Percentiles rank a stretch among this genome's conserved stretches.
These are phyloP conservation scores for Maccullochella peelii DNA, from an alignment of 2,113 vertebrate species.

Conservation along the genomic window DNA sequence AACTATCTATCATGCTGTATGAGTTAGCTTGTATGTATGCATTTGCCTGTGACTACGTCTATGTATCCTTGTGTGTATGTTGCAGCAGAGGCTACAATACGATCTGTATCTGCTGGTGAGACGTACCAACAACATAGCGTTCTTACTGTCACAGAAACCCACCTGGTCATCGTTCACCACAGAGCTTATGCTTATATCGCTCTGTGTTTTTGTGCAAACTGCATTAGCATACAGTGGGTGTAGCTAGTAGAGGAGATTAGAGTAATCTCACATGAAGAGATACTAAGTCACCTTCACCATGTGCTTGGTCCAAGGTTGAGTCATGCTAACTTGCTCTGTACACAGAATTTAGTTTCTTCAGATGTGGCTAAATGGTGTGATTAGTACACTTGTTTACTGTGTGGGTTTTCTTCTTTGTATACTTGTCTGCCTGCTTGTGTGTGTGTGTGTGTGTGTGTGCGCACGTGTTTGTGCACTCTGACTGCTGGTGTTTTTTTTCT, in stretches of 20 bases:
- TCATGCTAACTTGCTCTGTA: constrained; percentile 27
- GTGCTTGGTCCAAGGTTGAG: constrained; percentile 47
- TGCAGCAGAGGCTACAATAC: constrained; percentile 3
- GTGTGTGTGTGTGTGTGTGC: constrained; percentile 12
- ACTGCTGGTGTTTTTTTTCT: constrained; percentile 44
- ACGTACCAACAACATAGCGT: not conserved
- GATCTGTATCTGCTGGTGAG: not conserved
- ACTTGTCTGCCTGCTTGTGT: constrained; percentile 31
- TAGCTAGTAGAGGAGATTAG: constrained; percentile 33
- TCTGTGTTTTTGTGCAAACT: constrained; percentile 33
- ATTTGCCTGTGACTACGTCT: not conserved
- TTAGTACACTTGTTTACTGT: constrained; percentile 64
- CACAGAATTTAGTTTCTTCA: constrained; percentile 53
- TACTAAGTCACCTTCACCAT: constrained; percentile 50
- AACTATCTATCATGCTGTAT: not conserved
- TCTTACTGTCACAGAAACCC: constrained; percentile 6
- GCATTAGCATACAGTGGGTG: constrained; percentile 45
- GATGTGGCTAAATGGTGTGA: constrained; percentile 66
- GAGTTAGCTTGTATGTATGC: not conserved
- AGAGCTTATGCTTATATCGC: constrained; percentile 3
- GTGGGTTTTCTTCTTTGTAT: constrained; percentile 47
- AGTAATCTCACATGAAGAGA: constrained; percentile 50
- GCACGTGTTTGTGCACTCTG: constrained; percentile 25
- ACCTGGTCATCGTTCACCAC: constrained; percentile 7
- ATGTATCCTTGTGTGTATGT: not conserved